Evolutionary conservation across 2,113 vertebrate genomes (phyloP).

Genomic region (Typhlomys cinereus): DNA sequence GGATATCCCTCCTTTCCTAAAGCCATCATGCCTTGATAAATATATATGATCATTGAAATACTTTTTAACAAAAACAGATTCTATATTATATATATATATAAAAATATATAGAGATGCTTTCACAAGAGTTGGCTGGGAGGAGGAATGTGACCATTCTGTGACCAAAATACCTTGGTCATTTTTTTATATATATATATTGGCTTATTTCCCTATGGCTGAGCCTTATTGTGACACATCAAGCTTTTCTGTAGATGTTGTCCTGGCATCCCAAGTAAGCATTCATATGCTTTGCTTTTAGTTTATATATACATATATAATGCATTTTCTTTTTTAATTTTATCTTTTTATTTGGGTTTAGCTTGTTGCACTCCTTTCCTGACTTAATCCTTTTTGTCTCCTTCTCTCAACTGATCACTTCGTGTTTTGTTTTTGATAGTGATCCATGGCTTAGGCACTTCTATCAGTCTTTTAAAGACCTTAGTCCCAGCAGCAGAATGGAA

Average conservation of each 20-base stretch:
- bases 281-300: conserved; percentile 80
- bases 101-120: conserved; percentile 85
- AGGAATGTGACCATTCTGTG: conserved; percentile 83
- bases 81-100: conserved; percentile 85
- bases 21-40: conserved; percentile 92
- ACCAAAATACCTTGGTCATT: conserved; percentile 85
- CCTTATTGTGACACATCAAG: conserved; percentile 78
- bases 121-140: conserved; percentile 79
- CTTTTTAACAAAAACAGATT: conserved; percentile 84
- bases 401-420: conserved; percentile 52
- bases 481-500: conserved; percentile 63
- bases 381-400: conserved; percentile 56
- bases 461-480: conserved; percentile 61
- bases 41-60: conserved; percentile 88
- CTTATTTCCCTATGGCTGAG: conserved; percentile 83
- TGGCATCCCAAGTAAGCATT: conserved; percentile 76
- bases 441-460: conserved; percentile 52
- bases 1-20: conserved; percentile 78
- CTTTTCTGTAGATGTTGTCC: conserved; percentile 77
- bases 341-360: conserved; percentile 78
- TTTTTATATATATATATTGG: conserved; percentile 77
- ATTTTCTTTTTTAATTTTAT: conserved; percentile 66
- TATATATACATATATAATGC: conserved; percentile 77
- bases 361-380: conserved; percentile 62
- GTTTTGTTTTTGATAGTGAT: conserved; percentile 67